Evolutionary conservation across 2,113 vertebrate genomes (phyloP).

Genomic region (Dicaeum eximium): DNA sequence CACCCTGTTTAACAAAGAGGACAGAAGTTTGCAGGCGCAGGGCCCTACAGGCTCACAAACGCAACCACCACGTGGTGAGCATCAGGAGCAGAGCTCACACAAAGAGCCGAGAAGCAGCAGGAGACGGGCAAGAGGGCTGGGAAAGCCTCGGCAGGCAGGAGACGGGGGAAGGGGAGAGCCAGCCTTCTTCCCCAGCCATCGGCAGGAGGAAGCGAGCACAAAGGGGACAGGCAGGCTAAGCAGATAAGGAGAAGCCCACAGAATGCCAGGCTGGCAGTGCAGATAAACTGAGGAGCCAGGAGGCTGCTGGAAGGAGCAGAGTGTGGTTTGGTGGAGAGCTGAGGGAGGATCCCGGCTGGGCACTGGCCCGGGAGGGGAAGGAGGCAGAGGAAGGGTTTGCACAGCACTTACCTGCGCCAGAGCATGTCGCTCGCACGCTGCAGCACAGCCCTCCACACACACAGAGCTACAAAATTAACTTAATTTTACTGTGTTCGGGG

Average conservation of each 20-base stretch:
- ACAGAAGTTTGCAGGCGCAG: constrained; percentile 6
- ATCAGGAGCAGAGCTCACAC: constrained; percentile 32
- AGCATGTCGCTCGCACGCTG: neutral
- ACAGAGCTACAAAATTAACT: neutral
- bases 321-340: neutral
- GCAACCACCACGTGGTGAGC: constrained; percentile 42
- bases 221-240: neutral
- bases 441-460: neutral
- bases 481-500: neutral
- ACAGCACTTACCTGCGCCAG: neutral
- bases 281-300: neutral
- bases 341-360: neutral
- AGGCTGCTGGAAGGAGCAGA: neutral
- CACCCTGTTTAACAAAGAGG: neutral
- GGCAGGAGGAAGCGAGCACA: neutral
- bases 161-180: neutral
- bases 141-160: neutral
- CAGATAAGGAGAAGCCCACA: constrained; percentile 14
- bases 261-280: neutral
- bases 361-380: neutral
- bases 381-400: neutral
- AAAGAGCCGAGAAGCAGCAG: constrained; percentile 17
- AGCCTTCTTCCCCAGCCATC: neutral
- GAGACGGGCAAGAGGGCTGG: neutral
- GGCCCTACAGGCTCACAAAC: neutral